phyloP scores from a whole-genome alignment of 2,888 invertebrate genomes.

The Ellobium chinense region DNA sequence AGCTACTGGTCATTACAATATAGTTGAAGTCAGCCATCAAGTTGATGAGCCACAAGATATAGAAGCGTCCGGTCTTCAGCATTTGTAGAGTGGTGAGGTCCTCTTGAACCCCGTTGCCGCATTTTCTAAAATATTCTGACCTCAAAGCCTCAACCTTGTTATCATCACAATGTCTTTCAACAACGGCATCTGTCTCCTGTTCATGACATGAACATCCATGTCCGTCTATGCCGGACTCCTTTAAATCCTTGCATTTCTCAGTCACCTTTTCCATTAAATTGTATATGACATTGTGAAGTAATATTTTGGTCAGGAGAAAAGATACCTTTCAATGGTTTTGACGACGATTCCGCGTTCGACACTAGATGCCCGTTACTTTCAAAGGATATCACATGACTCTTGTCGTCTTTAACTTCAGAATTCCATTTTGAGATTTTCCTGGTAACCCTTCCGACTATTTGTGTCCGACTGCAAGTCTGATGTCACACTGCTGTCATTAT shows the following conservation, averaged over 20 bases:
- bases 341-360: neutral
- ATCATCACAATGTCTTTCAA: neutral
- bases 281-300: no score
- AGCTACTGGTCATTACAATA: neutral
- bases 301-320: neutral
- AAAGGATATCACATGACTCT: neutral
- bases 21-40: neutral
- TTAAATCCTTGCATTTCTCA: no score
- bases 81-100: neutral
- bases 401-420: neutral
- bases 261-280: no score
- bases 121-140: neutral
- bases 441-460: no score
- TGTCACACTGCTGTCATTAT: no score
- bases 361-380: neutral
- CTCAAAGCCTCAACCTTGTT: neutral
- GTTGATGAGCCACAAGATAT: neutral
- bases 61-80: neutral
- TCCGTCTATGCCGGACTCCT: no score
- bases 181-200: no score
- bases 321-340: neutral
- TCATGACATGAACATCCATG: no score
- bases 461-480: no score
- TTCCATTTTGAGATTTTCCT: neutral
- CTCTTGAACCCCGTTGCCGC: neutral